Evolutionary conservation across 2,113 vertebrate species (phyloP).

Genomic region (Myotis yumanensis): DNA sequence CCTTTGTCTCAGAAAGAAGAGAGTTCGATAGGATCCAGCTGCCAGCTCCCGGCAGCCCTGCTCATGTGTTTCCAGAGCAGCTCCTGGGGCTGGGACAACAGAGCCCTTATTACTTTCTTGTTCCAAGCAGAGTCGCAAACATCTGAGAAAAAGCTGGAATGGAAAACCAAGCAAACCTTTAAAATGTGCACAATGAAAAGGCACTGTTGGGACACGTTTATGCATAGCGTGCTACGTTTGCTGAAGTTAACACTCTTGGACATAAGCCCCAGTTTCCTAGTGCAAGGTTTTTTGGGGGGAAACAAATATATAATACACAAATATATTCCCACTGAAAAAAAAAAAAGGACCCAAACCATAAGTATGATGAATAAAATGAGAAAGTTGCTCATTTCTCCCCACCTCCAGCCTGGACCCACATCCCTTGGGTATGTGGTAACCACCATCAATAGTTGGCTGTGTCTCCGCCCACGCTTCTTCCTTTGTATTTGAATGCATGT

Average conservation of each 20-base stretch:
- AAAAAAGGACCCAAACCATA: not conserved
- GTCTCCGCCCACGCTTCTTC: not conserved
- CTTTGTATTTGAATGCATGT: not conserved
- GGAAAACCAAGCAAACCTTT: not conserved
- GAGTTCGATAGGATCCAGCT: conserved; percentile 55
- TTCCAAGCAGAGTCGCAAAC: not conserved
- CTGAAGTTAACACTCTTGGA: not conserved
- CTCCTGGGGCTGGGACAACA: not conserved
- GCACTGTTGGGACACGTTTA: not conserved
- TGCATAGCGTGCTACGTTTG: not conserved
- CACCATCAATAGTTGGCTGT: not conserved
- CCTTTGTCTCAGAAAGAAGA: conserved; percentile 62
- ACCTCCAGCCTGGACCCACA: not conserved
- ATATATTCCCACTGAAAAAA: not conserved
- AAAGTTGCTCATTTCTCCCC: not conserved
- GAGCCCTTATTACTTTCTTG: not conserved
- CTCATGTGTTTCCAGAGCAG: not conserved
- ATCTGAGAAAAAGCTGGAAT: not conserved
- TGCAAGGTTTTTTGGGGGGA: not conserved
- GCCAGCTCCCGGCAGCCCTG: not conserved
- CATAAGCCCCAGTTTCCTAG: not conserved
- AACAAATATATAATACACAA: not conserved
- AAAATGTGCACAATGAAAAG: not conserved
- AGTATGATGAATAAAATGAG: not conserved
- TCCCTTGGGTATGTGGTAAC: not conserved